phyloP scores from a whole-genome alignment of 2,888 invertebrate species.

The Megamerina dolium region DNA sequence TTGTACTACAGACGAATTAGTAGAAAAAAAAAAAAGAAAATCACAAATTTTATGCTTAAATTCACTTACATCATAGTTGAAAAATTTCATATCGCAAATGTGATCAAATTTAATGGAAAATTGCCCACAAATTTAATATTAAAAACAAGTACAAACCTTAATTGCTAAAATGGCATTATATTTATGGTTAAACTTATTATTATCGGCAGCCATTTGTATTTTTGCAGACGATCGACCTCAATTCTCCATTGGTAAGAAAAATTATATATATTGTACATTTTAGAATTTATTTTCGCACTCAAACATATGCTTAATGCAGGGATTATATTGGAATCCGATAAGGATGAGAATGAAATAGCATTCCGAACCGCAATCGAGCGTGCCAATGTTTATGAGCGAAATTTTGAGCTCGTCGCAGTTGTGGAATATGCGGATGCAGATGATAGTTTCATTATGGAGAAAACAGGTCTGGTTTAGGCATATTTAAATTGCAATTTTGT shows the following conservation, averaged over 20 bases:
- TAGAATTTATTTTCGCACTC: not conserved
- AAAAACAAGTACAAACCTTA: no score
- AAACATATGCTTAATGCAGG: slow-evolving; percentile 36
- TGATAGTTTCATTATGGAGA: slow-evolving; percentile 46
- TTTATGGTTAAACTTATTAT: no score
- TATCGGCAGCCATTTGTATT: not conserved
- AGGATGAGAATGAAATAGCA: slow-evolving; percentile 56
- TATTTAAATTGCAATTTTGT: not conserved
- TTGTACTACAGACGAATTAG: no score
- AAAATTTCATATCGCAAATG: slow-evolving; percentile 3
- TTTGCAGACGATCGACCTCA: slow-evolving; percentile 9
- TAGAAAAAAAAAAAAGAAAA: no score
- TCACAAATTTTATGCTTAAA: no score
- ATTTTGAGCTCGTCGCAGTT: slow-evolving; percentile 39
- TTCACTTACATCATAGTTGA: no score
- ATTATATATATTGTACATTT: not conserved
- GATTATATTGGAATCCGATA: slow-evolving; percentile 53
- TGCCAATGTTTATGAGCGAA: slow-evolving; percentile 48
- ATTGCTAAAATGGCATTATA: no score
- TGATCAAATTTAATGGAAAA: slow-evolving; percentile 1
- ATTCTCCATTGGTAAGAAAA: slow-evolving; percentile 23
- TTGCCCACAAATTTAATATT: no score
- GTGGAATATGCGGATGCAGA: slow-evolving; percentile 38
- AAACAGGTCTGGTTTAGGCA: slow-evolving; percentile 33
- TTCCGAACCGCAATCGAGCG: slow-evolving; percentile 54